phyloP scores from a whole-genome alignment of 1,140 invertebrate species.

The Sinella curviseta region DNA sequence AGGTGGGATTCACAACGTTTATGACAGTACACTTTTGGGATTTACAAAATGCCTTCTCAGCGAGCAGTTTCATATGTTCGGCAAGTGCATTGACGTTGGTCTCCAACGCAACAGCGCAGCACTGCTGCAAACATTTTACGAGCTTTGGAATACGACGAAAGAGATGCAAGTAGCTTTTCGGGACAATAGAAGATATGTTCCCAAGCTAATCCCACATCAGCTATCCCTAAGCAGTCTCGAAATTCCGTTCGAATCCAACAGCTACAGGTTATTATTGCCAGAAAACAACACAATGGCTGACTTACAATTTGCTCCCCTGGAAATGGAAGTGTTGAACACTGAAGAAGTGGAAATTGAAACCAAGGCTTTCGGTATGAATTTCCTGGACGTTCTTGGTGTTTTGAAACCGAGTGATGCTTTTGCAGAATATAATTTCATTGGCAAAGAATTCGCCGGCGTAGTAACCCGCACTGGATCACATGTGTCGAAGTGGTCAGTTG shows the following conservation, averaged over 20 bases:
- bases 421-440: background rate
- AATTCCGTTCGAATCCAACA: background rate
- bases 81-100: background rate
- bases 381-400: background rate
- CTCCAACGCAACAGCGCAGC: background rate
- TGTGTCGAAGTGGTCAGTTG: conserved; percentile 10
- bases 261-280: background rate
- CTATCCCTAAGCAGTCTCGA: background rate
- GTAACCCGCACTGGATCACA: background rate
- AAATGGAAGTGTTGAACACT: background rate
- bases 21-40: background rate
- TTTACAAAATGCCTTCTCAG: background rate
- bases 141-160: background rate
- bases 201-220: background rate
- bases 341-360: conserved; percentile 4
- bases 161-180: background rate
- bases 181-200: background rate
- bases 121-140: background rate
- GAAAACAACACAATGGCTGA: background rate
- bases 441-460: background rate
- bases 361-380: background rate
- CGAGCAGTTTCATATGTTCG: background rate
- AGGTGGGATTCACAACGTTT: background rate
- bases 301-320: background rate
- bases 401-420: background rate